Evolutionary conservation across 2,888 invertebrate genomes (phyloP).

Genomic region (Dermolepida albohirtum): DNA sequence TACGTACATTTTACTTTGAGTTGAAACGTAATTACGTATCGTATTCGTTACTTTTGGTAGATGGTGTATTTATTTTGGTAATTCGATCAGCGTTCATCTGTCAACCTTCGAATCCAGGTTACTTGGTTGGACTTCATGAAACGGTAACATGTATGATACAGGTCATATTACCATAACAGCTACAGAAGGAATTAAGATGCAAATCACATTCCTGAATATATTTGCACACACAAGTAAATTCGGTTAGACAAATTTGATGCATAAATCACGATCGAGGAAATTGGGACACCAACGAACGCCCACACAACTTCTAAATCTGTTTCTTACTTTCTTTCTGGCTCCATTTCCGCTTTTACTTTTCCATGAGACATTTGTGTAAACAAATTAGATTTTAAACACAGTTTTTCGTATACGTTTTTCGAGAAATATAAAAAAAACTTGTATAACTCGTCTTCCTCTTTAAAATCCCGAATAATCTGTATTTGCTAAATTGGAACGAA

Average conservation of each 20-base stretch:
- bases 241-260: conserved; percentile 28
- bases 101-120: conserved; percentile 24
- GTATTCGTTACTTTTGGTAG: too few species aligned
- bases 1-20: too few species aligned
- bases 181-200: conserved; percentile 29
- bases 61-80: background rate
- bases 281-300: conserved; percentile 27
- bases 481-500: too few species aligned
- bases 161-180: conserved; percentile 28
- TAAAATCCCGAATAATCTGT: too few species aligned
- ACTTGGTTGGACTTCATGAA: conserved; percentile 17
- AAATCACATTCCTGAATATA: conserved; percentile 39
- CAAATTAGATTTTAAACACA: too few species aligned
- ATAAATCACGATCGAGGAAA: conserved; percentile 35
- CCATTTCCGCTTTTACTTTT: background rate
- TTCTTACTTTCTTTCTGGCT: background rate
- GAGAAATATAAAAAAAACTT: too few species aligned
- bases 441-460: too few species aligned
- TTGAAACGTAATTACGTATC: too few species aligned
- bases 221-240: conserved; percentile 29
- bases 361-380: too few species aligned
- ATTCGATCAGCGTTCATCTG: conserved; percentile 8
- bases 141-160: conserved; percentile 20
- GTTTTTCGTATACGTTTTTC: too few species aligned
- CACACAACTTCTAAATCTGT: background rate